Evolutionary conservation across 2,113 vertebrate genomes (phyloP), one percentile per base, ranked within the genome.

Genomic region (Grus americana): DNA sequence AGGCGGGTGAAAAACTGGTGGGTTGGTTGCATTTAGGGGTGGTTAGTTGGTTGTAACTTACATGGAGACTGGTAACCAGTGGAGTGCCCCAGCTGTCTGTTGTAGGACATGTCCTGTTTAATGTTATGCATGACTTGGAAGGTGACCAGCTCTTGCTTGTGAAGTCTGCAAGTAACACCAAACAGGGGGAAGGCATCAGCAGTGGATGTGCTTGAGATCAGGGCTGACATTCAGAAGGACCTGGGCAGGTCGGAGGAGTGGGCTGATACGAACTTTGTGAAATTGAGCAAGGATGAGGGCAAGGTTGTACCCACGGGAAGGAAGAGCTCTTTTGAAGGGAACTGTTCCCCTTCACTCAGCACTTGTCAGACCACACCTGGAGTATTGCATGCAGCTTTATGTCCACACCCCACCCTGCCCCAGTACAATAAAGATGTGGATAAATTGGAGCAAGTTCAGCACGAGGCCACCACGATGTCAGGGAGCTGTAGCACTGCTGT

Each of bases 381-480:
- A 61, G 17, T 44, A 54, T 11, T 57, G 44, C 21, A 22, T 88
- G 38, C 57, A 44, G 44, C 44, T 55, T 71, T 67, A 29, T 42
- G 30, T 78, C 50, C 38, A 16, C 19, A 7, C 19, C 12, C 36
- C 12, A 9, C n/a, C 20, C 15, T 0, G 7, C 30, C 27, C 13
- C 19, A 19, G 27, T 24, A 7, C 38, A 22, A 34, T 46, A 30
- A 70, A 47, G 40, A 17, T 23, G 34, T 46, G 62, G 11, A 34
- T 68, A 27, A 82, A 52, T 34, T 27, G 5, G 11, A 75, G 23
- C 7, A 42, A 57, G 66, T 57, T 79, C 16, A 40, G 40, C 19
- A n/a, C 2, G 3, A 42, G 38, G 46, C 36, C 29, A 22, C 46
- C 34, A 2, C 1, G 1, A 15, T 50, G 26, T 17, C 19, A 23